Conservation (phyloP, 92 coral and sea anemone genomes). For the Paragorgia papillata region DNA sequence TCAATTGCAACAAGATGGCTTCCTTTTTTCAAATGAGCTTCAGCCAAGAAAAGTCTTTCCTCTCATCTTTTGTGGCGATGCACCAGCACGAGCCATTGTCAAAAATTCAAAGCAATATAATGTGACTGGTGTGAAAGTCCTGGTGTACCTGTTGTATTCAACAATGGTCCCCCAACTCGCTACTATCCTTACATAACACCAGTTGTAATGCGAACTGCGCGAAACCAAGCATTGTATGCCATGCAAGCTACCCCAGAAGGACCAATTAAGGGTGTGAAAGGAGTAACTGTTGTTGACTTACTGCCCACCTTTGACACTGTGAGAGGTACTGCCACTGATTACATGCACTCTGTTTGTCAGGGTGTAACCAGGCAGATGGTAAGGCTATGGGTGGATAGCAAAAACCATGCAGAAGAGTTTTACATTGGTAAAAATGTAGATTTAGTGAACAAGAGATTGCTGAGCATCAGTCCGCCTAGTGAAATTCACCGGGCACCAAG, state of each 20-base stretch:
- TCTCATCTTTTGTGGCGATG: too few relatives aligned
- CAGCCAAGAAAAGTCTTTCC: too few relatives aligned
- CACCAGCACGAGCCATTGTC: neutral
- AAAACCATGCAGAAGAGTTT: neutral
- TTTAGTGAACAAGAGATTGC: too few relatives aligned
- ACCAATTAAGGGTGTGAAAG: neutral
- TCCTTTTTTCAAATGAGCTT: slow-evolving; percentile 6
- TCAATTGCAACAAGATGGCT: slow-evolving; percentile 9
- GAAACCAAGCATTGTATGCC: neutral
- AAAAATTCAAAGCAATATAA: neutral
- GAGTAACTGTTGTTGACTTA: neutral
- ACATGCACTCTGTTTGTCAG: slow-evolving; percentile 3
- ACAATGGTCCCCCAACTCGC: neutral
- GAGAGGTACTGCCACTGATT: neutral
- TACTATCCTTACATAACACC: neutral
- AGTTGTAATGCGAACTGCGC: neutral
- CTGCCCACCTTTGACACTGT: neutral
- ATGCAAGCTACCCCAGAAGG: neutral
- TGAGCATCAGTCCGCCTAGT: too few relatives aligned
- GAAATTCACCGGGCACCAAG: too few relatives aligned
- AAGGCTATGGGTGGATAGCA: neutral
- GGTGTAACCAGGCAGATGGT: neutral
- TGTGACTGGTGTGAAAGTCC: slow-evolving; percentile 6
- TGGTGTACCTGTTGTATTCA: neutral
- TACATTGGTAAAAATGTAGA: neutral